phyloP scores from a whole-genome alignment of 2,888 invertebrate genomes.

The Coenonympha glycerion region DNA sequence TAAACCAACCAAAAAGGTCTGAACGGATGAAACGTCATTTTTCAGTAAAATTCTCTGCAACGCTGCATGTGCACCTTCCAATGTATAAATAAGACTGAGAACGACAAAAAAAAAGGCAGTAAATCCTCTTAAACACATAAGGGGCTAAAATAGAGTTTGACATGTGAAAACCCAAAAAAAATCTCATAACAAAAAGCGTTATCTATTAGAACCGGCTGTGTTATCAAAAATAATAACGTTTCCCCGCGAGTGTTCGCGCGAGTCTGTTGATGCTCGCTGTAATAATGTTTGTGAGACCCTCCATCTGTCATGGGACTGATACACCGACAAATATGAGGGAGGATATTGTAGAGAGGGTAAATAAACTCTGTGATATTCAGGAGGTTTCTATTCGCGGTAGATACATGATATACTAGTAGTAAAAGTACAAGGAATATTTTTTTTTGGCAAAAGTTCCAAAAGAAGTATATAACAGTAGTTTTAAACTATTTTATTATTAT shows the following conservation, averaged over 20 bases:
- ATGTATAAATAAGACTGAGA: no score
- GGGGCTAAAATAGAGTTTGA: no score
- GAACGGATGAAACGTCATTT: no score
- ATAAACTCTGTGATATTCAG: background rate
- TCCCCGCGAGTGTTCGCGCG: background rate
- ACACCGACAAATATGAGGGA: constrained; percentile 11
- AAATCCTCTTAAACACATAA: no score
- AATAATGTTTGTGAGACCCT: constrained; percentile 21
- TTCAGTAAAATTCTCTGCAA: no score
- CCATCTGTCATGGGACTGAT: constrained; percentile 19
- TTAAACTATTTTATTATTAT: no score
- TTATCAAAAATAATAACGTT: constrained; percentile 10
- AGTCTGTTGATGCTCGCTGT: constrained; percentile 14
- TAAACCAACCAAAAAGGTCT: no score
- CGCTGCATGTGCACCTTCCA: no score
- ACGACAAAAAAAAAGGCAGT: no score
- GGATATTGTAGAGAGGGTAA: background rate
- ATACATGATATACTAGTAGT: background rate
- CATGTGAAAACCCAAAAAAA: background rate
- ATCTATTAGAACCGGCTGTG: background rate
- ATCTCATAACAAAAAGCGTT: background rate
- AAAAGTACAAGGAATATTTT: background rate
- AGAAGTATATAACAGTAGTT: no score
- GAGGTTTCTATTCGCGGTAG: background rate
- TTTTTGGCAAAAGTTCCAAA: no score